Percentiles rank a stretch among this genome's conserved stretches.
These are phyloP conservation scores for Drosophila bocki DNA, from an alignment of 1,140 invertebrate genomes.

Conservation along the genomic window DNA sequence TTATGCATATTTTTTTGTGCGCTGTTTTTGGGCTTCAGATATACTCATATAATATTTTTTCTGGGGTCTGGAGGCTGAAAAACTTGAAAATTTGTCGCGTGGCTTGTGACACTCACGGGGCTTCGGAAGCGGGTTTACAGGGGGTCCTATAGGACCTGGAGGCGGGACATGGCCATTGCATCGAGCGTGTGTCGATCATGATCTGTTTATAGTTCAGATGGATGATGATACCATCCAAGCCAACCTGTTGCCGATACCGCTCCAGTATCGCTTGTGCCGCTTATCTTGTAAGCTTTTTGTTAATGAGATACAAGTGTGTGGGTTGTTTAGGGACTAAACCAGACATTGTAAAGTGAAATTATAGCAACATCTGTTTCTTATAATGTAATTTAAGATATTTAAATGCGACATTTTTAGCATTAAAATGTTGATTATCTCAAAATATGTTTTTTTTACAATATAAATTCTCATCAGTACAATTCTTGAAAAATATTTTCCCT, in stretches of 20 bases:
- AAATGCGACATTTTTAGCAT: no score
- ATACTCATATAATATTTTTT: slow-evolving; percentile 26
- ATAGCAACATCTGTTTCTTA: not conserved
- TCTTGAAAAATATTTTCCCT: not conserved
- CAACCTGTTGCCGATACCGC: slow-evolving; percentile 30
- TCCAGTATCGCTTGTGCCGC: slow-evolving; percentile 11
- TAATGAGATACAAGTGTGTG: slow-evolving; percentile 13
- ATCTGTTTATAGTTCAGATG: slow-evolving; percentile 46
- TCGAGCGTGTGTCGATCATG: slow-evolving; percentile 25
- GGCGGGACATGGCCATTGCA: slow-evolving; percentile 23
- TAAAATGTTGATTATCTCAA: not conserved
- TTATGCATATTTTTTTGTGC: slow-evolving; percentile 56
- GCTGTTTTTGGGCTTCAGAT: slow-evolving; percentile 12
- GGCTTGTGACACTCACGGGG: slow-evolving; percentile 39
- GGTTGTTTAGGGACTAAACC: not conserved
- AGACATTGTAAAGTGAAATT: not conserved
- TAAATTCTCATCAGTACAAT: not conserved
- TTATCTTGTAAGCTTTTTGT: slow-evolving; percentile 14
- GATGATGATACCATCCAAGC: slow-evolving; percentile 38
- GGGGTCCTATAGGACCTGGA: slow-evolving; percentile 11
- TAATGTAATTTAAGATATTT: not conserved
- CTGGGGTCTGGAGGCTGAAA: slow-evolving; percentile 33
- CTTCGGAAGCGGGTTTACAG: not conserved
- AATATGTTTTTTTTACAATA: not conserved
- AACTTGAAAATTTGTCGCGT: slow-evolving; percentile 77